Base-by-base conservation (phyloP, 2,888 invertebrate genomes). In the Miltochrista miniata region DNA sequence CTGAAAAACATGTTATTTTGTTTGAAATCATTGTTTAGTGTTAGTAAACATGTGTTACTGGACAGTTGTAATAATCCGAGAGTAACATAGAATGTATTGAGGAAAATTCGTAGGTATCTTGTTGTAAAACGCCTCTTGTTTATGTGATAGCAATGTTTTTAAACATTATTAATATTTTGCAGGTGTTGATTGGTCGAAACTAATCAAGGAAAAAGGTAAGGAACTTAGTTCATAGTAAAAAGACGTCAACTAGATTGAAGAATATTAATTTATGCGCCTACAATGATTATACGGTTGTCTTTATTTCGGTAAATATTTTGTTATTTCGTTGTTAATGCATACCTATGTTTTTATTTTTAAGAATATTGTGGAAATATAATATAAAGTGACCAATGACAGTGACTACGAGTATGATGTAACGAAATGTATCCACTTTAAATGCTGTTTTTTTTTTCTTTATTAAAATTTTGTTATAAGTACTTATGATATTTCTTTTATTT, bases 1-100 rank as follows among this genome's bases (percentile, higher is more conserved):
- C 38, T 41, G 39, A 43, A 61, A n/a, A 66, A 50, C 33, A 68
- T 67, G 69, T 12, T 61, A 44, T 51, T 53, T 53, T 15, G 13
- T 54, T 62, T 40, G 7, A 50, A 56, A 45, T 45, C 36, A 48
- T 44, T 58, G 46, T 42, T 56, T 15, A n/a, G 0, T 3, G 13
- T 14, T 44, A 11, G 42, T 37, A 45, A 33, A 45, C 44, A 58
- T 52, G 56, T 53, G 43, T 34, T 46, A 12, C 45, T 36, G 54
- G 47, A 41, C 45, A 12, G 42, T 47, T 33, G 24, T 37, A 39
- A 45, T 54, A 37, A 52, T 42, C 14, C 59, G 51, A 56, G 64
- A 65, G 61, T 53, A 14, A 54, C 44, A 0, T 45, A 53, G 13
- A 37, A 48, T 53, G 52, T 41, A 33, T 48, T 9, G 13, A 18